Evolutionary conservation across 2,797 vertebrate species (phyloP), one percentile per base, ranked within the genome.

Genomic region (Intellagama lesueurii): DNA sequence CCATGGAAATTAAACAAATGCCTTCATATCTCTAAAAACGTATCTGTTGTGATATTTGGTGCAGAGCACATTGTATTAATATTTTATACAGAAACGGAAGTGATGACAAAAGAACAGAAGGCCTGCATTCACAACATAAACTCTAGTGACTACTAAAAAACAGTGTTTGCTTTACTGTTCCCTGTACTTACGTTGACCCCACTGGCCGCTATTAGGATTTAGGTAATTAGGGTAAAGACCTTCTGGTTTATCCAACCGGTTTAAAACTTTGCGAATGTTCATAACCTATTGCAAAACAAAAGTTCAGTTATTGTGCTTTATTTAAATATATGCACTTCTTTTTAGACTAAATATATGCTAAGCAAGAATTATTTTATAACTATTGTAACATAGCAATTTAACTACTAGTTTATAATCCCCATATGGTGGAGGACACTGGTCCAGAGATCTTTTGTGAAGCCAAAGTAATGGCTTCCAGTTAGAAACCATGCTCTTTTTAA

Each of bases 191-290:
- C 99, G 98, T 87, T 99, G 99, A 72, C 98, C 99, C 99, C 99
- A 99, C 76, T 99, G 99, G 91, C 99, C 99, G 81, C 99, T 99
- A 97, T 98, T 99, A 84, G 99, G 99, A 95, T 99, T 99, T 96
- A 99, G 97, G 92, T 99, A 99, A 97, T 99, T 99, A 69, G 99
- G 99, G 87, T 99, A 99, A 87, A 99, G 98, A 19, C 99, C 99
- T 94, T 99, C 98, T 9, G 99, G 99, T 94, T 99, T 99, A 93
- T 99, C 98, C 96, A 99, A 96, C 28, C 98, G 98, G 90, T 98
- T 99, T 22, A 99, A 96, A 16, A 99, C 99, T 94, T 98, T 99
- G 60, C 99, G 97, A 96, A 99, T 99, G 95, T 99, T 99, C 98
- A 98, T 99, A 1, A 99, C 99, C 99, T 99, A 86, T 85, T 87